Evolutionary conservation across 92 coral and sea anemone species (phyloP), one percentile per base, ranked within the genome.

Genomic region (Anthopleura xanthogrammica): DNA sequence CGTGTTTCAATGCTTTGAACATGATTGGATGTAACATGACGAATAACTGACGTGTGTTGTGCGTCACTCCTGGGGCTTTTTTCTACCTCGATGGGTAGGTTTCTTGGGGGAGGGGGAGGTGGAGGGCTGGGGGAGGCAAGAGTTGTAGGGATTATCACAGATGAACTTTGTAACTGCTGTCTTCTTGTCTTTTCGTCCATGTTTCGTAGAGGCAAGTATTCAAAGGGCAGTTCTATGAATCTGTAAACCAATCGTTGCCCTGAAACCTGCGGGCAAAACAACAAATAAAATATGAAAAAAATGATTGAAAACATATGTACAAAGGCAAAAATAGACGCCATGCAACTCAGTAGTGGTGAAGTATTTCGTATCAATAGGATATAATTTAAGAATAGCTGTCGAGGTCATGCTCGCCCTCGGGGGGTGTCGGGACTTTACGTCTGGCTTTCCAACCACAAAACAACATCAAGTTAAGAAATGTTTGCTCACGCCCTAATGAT

Each of bases 181-280:
- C 85, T 16, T 36, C 75, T 29, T 5, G 74, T 90, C 77, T 46
- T 58, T 5, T 77, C 88, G 17, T 83, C 80, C 86, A 83, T 72
- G 80, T 83, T 73, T 14, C 86, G 86, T 9, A 83, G 86, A 54
- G 97, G 94, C 79, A 84, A 85, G 66, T 93, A 93, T 55, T 87
- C 86, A 71, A 90, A 93, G 22, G 97, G 97, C 72, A 93, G 88
- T 75, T 93, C 88, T 73, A 85, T 88, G 70, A 93, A 93, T 64
- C 85, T 93, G 80, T 93, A 93, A 4, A 93, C 97, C 19, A 93
- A 89, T 65, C 92, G 88, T 81, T 93, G 94, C 3, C 94, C 97
- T 57, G 87, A 91, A 12, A 93, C 97, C 97, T 93, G 75, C 36
- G 13, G 42, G 54, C 12, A 72, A 3, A 77, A 5, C 2, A 12